Conservation (phyloP, 2,113 vertebrate species). For the Gobiocypris rarus region DNA sequence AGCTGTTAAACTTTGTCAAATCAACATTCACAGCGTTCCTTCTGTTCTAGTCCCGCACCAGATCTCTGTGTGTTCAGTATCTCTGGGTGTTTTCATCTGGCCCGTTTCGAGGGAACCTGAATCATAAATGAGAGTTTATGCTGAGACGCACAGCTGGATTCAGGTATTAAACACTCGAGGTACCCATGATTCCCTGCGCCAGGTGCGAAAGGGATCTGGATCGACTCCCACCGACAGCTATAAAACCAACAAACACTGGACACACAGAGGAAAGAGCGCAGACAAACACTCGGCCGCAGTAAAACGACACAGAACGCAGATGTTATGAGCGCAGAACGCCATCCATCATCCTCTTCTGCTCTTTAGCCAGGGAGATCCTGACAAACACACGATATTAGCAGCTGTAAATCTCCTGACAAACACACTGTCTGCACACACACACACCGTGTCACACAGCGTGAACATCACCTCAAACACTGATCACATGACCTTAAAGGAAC, state of each 20-base stretch:
- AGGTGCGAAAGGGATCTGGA: neutral
- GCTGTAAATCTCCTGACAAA: slow-evolving; percentile 21
- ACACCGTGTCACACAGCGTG: neutral
- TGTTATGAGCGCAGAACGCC: neutral
- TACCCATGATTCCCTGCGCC: neutral
- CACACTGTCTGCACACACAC: slow-evolving; percentile 5
- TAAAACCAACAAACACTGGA: neutral
- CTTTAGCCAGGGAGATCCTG: slow-evolving; percentile 24
- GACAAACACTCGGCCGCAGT: slow-evolving; percentile 1
- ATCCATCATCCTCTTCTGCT: slow-evolving; percentile 17
- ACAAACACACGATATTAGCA: slow-evolving; percentile 50
- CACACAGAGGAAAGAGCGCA: neutral
- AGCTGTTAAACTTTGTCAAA: no score
- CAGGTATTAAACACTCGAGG: neutral
- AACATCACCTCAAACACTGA: neutral
- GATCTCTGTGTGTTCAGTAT: no score
- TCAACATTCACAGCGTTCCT: no score
- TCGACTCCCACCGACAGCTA: neutral
- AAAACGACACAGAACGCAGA: neutral
- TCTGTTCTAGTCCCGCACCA: no score
- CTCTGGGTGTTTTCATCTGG: neutral
- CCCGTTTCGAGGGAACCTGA: neutral
- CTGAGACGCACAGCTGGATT: neutral
- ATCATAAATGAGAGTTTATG: neutral
- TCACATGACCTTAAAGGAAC: neutral